Base-by-base conservation (phyloP, 2,797 vertebrate species). In the Myotis vivesi region DNA sequence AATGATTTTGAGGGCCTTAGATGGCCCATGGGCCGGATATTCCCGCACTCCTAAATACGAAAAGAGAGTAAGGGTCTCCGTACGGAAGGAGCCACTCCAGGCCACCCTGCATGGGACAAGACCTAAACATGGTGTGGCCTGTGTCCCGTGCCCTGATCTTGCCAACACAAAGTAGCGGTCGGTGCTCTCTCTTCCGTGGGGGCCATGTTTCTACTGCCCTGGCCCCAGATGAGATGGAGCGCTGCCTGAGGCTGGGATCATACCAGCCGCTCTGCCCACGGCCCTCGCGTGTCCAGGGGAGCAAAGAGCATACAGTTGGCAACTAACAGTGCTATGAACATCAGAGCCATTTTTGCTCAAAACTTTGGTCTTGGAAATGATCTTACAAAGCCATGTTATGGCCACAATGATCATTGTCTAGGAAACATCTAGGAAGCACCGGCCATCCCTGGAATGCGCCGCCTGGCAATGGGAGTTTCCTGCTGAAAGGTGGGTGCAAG, bases 281-380 rank as follows among this genome's bases (percentile, higher is more conserved):
- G 10, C 8, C 22, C 12, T n/a, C 0, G 17, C 2, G 8, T 7
- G 57, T 64, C 51, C 46, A 30, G 11, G 4, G 15, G 25, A 55
- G 46, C 38, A 33, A n/a, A n/a, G 57, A 55, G 13, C 22, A 91
- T 33, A 51, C 8, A 3, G 5, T 0, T 44, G 73, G 30, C 25
- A 66, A 83, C 25, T 1, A n/a, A 17, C 3, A 25, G 28, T 0
- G 6, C 66, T 38, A 4, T 19, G 38, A 46, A 71, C 8, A 19
- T 25, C 30, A 46, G 55, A 87, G 36, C 7, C 11, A 16, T n/a
- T 76, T 68, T 89, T 12, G 38, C n/a, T 44, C 5, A 5, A 90
- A 84, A 3, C 22, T 49, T 88, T 76, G 28, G 25, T 82, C 77
- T 83, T 64, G 80, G 87, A 81, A 84, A 73, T 55, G 6, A 23